Percentiles rank a stretch among this genome's conserved stretches.
Evolutionary conservation across 1,140 invertebrate genomes (phyloP).

Genomic region (Zaprionus inermis): DNA sequence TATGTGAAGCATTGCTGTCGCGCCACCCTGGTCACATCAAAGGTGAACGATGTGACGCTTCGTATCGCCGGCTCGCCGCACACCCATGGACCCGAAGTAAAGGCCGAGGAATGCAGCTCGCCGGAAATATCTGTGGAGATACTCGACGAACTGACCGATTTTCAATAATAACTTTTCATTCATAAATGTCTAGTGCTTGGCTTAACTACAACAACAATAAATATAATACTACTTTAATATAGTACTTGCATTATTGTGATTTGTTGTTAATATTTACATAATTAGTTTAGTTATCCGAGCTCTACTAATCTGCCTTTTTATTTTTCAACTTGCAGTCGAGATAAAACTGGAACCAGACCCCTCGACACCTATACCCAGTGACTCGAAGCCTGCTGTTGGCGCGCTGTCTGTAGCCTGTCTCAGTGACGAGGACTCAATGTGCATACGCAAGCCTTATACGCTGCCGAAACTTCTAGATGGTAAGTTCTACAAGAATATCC

Average conservation of each 20-base stretch:
- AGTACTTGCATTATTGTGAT: constrained; percentile 17
- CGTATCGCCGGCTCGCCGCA: constrained; percentile 76
- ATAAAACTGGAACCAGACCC: constrained; percentile 58
- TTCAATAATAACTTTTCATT: constrained; percentile 44
- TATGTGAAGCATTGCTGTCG: constrained; percentile 82
- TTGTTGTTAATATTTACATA: constrained; percentile 4
- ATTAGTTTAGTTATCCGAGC: not conserved
- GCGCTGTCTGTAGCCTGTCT: constrained; percentile 39
- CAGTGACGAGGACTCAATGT: constrained; percentile 64
- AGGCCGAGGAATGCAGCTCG: constrained; percentile 50
- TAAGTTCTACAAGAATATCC: constrained; percentile 80
- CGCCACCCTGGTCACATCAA: constrained; percentile 80
- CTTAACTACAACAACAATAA: constrained; percentile 50
- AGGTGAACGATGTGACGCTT: constrained; percentile 64
- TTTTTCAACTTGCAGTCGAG: constrained; percentile 50
- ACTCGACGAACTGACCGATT: constrained; percentile 61
- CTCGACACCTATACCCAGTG: constrained; percentile 5
- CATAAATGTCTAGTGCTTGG: constrained; percentile 18
- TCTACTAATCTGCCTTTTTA: constrained; percentile 33
- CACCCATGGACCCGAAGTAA: constrained; percentile 76
- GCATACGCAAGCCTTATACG: constrained; percentile 60
- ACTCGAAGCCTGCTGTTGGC: constrained; percentile 26
- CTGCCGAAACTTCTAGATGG: constrained; percentile 80
- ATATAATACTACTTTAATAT: constrained; percentile 20
- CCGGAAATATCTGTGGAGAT: constrained; percentile 70